Conservation (phyloP, 2,888 invertebrate species). For the Cephus rjabovi region DNA sequence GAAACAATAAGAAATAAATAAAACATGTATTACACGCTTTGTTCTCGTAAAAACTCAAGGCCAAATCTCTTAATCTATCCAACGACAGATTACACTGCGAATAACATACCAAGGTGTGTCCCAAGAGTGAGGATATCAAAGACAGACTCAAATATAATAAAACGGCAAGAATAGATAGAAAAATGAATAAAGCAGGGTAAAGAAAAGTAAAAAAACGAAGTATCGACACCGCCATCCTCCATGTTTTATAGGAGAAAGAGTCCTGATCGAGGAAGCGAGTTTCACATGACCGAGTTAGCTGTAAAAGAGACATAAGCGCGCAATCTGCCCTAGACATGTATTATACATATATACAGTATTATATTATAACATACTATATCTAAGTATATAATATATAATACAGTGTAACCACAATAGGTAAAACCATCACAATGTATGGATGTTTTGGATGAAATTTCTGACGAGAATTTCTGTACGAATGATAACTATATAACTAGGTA, state of each 20-base stretch:
- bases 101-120: background rate
- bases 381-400: background rate
- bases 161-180: background rate
- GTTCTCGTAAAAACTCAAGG: background rate
- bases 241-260: background rate
- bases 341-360: background rate
- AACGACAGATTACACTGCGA: background rate
- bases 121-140: background rate
- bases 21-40: background rate
- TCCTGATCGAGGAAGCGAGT: slow-evolving; percentile 28
- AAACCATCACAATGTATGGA: too few species aligned
- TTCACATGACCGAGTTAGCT: slow-evolving; percentile 57
- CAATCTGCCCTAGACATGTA: background rate
- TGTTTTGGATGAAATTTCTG: background rate
- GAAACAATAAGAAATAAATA: background rate
- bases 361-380: background rate
- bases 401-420: background rate
- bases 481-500: background rate
- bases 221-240: background rate
- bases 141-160: background rate
- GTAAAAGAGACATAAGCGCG: background rate
- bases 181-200: background rate
- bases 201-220: background rate
- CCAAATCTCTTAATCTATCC: background rate
- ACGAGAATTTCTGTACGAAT: background rate